Evolutionary conservation across 2,113 vertebrate genomes (phyloP), one percentile per base, ranked within the genome.

Genomic region (Corapipo altera): DNA sequence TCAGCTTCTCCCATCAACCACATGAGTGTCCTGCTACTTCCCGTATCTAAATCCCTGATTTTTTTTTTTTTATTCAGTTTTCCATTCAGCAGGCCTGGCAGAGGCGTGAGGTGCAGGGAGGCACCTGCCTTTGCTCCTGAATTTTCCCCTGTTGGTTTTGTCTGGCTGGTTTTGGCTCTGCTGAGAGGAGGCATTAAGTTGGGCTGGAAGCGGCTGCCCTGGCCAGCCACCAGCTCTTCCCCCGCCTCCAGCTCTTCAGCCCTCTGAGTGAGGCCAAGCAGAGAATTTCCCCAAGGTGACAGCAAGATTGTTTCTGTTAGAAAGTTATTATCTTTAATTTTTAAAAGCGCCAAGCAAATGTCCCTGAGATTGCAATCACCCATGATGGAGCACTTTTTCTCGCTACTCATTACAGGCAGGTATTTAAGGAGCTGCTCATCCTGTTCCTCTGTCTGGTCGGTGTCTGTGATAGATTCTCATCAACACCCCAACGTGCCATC

Each of bases 271-370:
- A 93, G 96, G 94, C 91, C 94, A 93, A 73, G 82, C 95, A 64
- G 85, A 94, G 95, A 91, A 91, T 93, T 96, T 93, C 95, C 91
- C 95, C 94, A 89, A 96, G 95, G 91, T 97, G 96, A 93, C 93
- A 96, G 94, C 94, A 94, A 93, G 94, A 94, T 93, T 96, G 91
- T 94, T 93, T 95, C 95, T 96, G 89, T 94, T 96, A 88, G 95
- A 91, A 93, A 93, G 96, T 95, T 96, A 91, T 95, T 93, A 92
- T 93, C 91, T 96, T 94, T 97, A 95, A 96, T 94, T 95, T 96
- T 96, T 96, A 88, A 94, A 95, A 88, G 93, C 91, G 17, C 94
- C 95, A 93, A 96, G 96, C 91, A 83, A 93, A 96, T 72, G 94
- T 95, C 94, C 88, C 87, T 89, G 95, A 95, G 93, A 94, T 95